These are phyloP conservation scores for Stegana nigrithorax DNA, from an alignment of 2,888 invertebrate species.

Conservation along the genomic window DNA sequence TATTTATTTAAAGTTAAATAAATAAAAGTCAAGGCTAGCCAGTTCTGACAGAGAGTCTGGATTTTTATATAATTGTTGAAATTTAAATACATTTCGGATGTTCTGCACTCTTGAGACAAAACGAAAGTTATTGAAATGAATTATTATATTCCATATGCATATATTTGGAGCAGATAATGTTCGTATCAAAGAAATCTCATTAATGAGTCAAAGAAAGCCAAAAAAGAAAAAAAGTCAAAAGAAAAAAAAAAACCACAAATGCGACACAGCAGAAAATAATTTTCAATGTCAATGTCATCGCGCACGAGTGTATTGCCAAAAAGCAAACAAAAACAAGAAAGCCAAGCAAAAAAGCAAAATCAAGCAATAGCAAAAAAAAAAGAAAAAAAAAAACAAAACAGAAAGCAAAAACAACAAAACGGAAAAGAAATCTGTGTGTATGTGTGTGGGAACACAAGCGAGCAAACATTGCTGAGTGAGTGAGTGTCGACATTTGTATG, in stretches of 20 bases:
- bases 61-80: constrained; percentile 10
- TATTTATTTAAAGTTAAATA: constrained; percentile 46
- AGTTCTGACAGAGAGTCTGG: constrained; percentile 11
- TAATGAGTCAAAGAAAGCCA: neutral
- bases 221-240: neutral
- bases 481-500: neutral
- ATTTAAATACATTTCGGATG: neutral
- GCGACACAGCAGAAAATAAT: constrained; percentile 15
- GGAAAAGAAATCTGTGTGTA: neutral
- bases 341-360: neutral
- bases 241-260: neutral
- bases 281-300: constrained; percentile 40
- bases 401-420: neutral
- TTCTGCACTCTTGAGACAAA: neutral
- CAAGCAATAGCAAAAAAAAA: neutral
- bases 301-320: too few species aligned
- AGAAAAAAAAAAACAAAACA: neutral
- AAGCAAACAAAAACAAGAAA: neutral
- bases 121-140: neutral
- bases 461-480: neutral
- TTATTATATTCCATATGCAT: neutral
- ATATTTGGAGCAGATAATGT: neutral
- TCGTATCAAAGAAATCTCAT: neutral
- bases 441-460: neutral
- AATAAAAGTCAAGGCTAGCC: constrained; percentile 45